phyloP scores from a whole-genome alignment of 2,888 invertebrate genomes.

The Gordius sp. region DNA sequence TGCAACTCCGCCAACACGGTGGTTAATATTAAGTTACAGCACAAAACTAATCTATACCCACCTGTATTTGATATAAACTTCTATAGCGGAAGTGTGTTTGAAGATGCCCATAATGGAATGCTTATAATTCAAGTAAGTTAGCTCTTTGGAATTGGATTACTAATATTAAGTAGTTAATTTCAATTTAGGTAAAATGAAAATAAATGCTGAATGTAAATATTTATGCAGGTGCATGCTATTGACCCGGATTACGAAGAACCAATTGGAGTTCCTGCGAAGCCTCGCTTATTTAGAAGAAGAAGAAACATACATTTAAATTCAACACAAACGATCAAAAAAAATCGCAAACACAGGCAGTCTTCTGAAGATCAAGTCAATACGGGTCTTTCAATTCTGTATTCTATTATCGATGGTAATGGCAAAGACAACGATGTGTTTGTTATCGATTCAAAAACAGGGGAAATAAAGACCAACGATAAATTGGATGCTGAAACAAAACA shows the following conservation, averaged over 20 bases:
- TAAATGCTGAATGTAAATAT: too few species aligned
- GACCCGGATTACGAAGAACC: conserved; percentile 10
- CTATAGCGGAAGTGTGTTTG: background rate
- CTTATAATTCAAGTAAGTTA: background rate
- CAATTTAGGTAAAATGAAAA: too few species aligned
- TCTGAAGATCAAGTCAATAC: background rate
- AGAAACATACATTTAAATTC: too few species aligned
- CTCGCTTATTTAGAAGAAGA: too few species aligned
- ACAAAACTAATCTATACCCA: background rate
- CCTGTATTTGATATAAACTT: background rate
- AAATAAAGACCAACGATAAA: background rate
- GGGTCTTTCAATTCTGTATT: background rate
- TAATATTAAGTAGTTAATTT: too few species aligned
- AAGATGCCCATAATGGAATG: background rate
- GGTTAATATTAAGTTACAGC: background rate
- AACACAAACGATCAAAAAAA: background rate
- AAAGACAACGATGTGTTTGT: conserved; percentile 1
- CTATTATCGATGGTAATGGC: conserved; percentile 2
- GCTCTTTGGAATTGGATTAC: too few species aligned
- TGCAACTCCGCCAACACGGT: background rate
- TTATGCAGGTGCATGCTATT: background rate
- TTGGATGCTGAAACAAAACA: background rate
- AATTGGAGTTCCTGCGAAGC: too few species aligned
- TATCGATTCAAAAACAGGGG: conserved; percentile 1
- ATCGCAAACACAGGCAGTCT: background rate